phyloP scores from a whole-genome alignment of 1,140 invertebrate genomes.

The Drosophila funebris region DNA sequence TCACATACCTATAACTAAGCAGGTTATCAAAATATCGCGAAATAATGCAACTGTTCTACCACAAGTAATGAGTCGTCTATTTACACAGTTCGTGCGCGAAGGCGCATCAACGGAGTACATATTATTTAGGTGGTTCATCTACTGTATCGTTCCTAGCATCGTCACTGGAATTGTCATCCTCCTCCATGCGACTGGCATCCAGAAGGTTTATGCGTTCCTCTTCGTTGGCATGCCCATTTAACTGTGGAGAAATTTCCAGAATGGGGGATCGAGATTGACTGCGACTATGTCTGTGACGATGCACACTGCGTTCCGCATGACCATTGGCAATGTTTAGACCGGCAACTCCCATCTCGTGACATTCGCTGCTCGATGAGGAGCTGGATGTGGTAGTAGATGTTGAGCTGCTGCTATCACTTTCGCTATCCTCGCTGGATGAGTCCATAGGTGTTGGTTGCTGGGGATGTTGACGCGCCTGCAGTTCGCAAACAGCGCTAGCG shows the following conservation, averaged over 20 bases:
- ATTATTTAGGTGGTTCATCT: slow-evolving; percentile 38
- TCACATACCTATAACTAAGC: slow-evolving; percentile 24
- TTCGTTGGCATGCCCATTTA: slow-evolving; percentile 63
- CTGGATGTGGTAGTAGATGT: slow-evolving; percentile 74
- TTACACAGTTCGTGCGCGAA: slow-evolving; percentile 27
- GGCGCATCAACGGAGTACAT: background rate
- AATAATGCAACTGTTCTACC: slow-evolving; percentile 33
- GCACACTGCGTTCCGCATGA: slow-evolving; percentile 51
- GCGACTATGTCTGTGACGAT: slow-evolving; percentile 32
- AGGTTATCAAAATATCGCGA: background rate
- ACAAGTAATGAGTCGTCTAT: slow-evolving; percentile 52
- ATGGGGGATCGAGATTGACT: slow-evolving; percentile 59
- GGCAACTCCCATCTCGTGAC: slow-evolving; percentile 66
- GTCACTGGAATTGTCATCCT: slow-evolving; percentile 68
- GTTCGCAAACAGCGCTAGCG: slow-evolving; percentile 59
- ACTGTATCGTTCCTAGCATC: slow-evolving; percentile 29
- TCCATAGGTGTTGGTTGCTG: slow-evolving; percentile 76
- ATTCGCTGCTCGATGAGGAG: slow-evolving; percentile 62
- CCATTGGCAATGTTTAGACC: slow-evolving; percentile 69
- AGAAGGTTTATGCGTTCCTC: slow-evolving; percentile 55
- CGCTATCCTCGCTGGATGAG: slow-evolving; percentile 80
- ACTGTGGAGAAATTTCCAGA: slow-evolving; percentile 19
- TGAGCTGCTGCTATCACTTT: slow-evolving; percentile 80
- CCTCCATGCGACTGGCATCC: slow-evolving; percentile 62
- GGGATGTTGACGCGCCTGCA: slow-evolving; percentile 64